Evolutionary conservation across 2,888 invertebrate species (phyloP).

Genomic region (Synergus japonicus): DNA sequence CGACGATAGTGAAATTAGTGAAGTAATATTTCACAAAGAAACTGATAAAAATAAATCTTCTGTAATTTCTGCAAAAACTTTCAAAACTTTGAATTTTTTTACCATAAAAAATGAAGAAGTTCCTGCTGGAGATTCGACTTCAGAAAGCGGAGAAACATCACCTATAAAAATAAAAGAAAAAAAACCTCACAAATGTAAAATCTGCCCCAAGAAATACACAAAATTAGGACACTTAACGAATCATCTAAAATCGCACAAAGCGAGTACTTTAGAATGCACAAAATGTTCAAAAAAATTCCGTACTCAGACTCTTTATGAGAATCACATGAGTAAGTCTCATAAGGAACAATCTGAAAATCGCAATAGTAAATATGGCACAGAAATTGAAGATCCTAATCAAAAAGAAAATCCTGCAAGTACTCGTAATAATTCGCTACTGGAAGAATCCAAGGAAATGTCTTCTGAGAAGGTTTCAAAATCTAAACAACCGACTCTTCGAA

Average conservation of each 20-base stretch:
- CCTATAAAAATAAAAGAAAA: conserved; percentile 41
- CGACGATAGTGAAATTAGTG: conserved; percentile 59
- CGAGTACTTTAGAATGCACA: conserved; percentile 58
- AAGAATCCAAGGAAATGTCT: neutral
- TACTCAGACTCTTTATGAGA: conserved; percentile 58
- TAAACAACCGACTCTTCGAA: neutral
- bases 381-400: neutral
- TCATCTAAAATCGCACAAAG: conserved; percentile 62
- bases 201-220: conserved; percentile 64
- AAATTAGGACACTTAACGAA: conserved; percentile 65
- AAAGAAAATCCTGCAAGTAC: neutral
- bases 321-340: conserved; percentile 62
- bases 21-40: conserved; percentile 12
- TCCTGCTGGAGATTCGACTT: neutral
- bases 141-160: neutral
- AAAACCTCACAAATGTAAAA: conserved; percentile 60
- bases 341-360: conserved; percentile 31
- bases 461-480: neutral
- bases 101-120: neutral
- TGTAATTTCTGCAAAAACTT: neutral
- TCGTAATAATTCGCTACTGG: neutral
- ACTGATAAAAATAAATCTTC: neutral
- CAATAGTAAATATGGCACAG: neutral
- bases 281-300: conserved; percentile 63
- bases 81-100: neutral